phyloP scores from a whole-genome alignment of 2,888 invertebrate species.

The Teinopalpus imperialis region DNA sequence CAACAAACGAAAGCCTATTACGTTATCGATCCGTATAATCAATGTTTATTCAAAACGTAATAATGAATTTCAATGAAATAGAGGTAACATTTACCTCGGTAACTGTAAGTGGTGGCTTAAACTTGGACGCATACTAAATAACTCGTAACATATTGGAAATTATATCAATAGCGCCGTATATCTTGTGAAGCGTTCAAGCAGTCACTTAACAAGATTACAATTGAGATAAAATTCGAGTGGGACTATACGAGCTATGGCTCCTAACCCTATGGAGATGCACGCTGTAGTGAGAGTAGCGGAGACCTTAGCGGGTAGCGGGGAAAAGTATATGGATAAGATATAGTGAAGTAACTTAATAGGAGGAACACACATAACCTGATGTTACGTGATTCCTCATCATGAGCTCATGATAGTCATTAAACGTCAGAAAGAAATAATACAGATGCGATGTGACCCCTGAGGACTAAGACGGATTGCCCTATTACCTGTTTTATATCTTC shows the following conservation, averaged over 20 bases:
- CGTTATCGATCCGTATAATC: slow-evolving; percentile 23
- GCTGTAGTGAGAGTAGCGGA: slow-evolving; percentile 26
- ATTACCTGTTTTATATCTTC: too few species aligned
- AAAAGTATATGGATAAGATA: too few species aligned
- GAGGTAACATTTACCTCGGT: slow-evolving; percentile 26
- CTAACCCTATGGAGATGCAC: slow-evolving; percentile 33
- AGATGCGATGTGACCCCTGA: too few species aligned
- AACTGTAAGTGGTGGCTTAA: slow-evolving; percentile 21
- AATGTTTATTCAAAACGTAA: slow-evolving; percentile 23
- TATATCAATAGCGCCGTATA: slow-evolving; percentile 47
- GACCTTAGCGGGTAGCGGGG: slow-evolving; percentile 15
- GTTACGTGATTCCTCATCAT: too few species aligned
- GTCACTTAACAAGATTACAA: slow-evolving; percentile 51
- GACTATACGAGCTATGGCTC: slow-evolving; percentile 42
- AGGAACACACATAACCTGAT: too few species aligned
- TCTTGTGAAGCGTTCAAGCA: slow-evolving; percentile 43
- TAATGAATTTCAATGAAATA: slow-evolving; percentile 27
- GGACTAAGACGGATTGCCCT: too few species aligned
- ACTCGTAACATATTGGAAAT: slow-evolving; percentile 38
- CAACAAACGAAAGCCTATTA: slow-evolving; percentile 24
- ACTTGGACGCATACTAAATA: slow-evolving; percentile 35
- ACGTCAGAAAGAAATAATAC: too few species aligned
- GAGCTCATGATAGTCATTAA: too few species aligned
- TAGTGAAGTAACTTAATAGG: not conserved
- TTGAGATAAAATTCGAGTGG: slow-evolving; percentile 52